Evolutionary conservation across 37 sponge, comb jelly and placozoan genomes (phyloP), one percentile per base, ranked within the genome.

Genomic region (Mnemiopsis leidyi): DNA sequence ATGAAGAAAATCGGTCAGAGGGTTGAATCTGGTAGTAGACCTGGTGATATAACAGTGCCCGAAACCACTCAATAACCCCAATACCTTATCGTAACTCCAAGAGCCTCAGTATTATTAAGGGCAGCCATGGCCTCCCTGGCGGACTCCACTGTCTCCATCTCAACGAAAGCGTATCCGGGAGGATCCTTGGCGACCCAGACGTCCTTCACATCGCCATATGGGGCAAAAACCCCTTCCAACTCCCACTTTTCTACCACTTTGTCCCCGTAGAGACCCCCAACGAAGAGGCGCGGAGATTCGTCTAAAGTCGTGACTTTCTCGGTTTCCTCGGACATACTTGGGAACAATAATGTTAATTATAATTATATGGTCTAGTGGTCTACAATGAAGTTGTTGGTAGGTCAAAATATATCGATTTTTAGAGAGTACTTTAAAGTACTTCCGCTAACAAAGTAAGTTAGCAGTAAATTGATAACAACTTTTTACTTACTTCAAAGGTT

Each of bases 161-260:
- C 48, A n/a, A 85, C 61, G 39, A 85, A 85, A 18, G 90, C 90
- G 30, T 85, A 85, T n/a, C 90, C 90, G 24, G 90, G 90, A 2
- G 90, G 90, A 29, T 85, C 90, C 90, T 26, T 85, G 25, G 90
- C 90, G 0, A 85, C 90, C 90, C 90, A 85, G 48, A 85, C 26
- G 23, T 85, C 90, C 25, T 3, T 25, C 24, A 85, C 90, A 23
- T 38, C 90, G 7, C 90, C 90, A 21, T 40, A 85, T 13, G 90
- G 90, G 0, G 40, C 90, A 33, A 85, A 85, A 13, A 85, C 90
- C 28, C 26, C 20, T 61, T 40, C 61, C 26, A 85, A 3, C n/a
- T 85, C 90, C 40, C 61, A 38, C 61, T 85, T 85, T 28, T 85
- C 61, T 0, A 33, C 36, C 23, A 26, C 90, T 38, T 39, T 21